phyloP scores from a whole-genome alignment of 2,113 vertebrate genomes.

The Vidua chalybeata region DNA sequence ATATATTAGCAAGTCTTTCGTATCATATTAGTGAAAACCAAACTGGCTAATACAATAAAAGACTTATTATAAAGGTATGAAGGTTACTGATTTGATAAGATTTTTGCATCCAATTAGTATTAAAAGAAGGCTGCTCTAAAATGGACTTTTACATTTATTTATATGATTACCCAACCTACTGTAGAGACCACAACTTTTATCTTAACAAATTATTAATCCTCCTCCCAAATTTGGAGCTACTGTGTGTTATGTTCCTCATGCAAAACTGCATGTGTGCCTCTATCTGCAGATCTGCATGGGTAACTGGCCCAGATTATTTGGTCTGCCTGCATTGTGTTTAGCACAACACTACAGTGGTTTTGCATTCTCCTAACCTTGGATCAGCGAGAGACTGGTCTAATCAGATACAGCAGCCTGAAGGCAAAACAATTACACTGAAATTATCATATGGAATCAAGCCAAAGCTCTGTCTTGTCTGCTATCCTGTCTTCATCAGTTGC shows the following conservation, averaged over 20 bases:
- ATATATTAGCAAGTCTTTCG: constrained; percentile 75
- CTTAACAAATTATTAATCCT: constrained; percentile 40
- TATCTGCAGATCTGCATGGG: constrained; percentile 27
- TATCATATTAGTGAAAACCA: constrained; percentile 81
- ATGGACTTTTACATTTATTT: constrained; percentile 63
- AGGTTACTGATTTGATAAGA: constrained; percentile 69
- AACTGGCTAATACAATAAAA: constrained; percentile 76
- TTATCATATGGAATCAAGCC: constrained; percentile 59
- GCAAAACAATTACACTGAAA: constrained; percentile 64
- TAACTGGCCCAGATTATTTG: constrained; percentile 25
- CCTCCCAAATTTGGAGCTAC: background rate
- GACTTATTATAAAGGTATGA: constrained; percentile 74
- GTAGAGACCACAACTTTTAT: constrained; percentile 44
- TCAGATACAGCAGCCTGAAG: constrained; percentile 61
- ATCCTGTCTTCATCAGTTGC: constrained; percentile 45
- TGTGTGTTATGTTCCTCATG: background rate
- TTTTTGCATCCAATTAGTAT: constrained; percentile 70
- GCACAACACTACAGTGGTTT: constrained; percentile 46
- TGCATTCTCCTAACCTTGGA: constrained; percentile 47
- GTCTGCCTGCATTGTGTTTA: constrained; percentile 9
- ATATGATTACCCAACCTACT: constrained; percentile 4
- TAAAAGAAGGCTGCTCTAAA: constrained; percentile 48
- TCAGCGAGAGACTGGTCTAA: constrained; percentile 27
- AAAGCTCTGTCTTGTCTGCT: constrained; percentile 46
- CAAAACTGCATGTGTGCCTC: background rate